These are phyloP conservation scores for Yponomeuta malinellus DNA, from an alignment of 2,888 invertebrate species.

Conservation along the genomic window DNA sequence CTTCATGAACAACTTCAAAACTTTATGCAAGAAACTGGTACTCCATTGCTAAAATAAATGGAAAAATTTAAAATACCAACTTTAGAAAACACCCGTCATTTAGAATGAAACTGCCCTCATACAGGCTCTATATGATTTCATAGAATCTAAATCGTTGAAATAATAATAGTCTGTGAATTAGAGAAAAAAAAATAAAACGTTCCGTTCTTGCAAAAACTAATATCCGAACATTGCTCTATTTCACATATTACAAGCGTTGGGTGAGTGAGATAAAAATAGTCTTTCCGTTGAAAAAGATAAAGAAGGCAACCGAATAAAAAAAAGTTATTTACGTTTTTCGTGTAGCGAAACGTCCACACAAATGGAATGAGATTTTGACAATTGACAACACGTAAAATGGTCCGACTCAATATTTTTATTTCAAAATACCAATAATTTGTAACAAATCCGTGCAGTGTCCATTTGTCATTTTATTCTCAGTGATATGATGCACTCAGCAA, in stretches of 20 bases:
- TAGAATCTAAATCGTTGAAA: too few species aligned
- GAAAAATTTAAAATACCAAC: too few species aligned
- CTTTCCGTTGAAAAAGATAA: not conserved
- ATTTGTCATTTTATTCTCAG: not conserved
- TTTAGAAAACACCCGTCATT: too few species aligned
- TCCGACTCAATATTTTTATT: not conserved
- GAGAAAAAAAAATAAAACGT: not conserved
- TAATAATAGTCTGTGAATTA: not conserved
- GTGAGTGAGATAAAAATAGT: not conserved
- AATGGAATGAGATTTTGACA: not conserved
- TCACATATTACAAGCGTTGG: too few species aligned
- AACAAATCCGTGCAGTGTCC: not conserved
- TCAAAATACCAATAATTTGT: not conserved
- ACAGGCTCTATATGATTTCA: too few species aligned
- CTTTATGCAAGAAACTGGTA: too few species aligned
- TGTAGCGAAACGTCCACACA: not conserved
- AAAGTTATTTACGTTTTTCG: not conserved
- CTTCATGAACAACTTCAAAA: not conserved
- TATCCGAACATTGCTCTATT: not conserved
- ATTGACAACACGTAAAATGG: not conserved
- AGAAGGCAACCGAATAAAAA: not conserved
- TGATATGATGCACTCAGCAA: conserved; percentile 22
- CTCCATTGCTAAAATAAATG: too few species aligned
- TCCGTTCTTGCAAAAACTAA: not conserved
- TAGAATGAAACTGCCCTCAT: too few species aligned